A percentile compares a stretch with the other conserved stretches of the same genome.
Evolutionary conservation across 2,113 vertebrate species (phyloP).

Genomic region (Ahaetulla prasina): DNA sequence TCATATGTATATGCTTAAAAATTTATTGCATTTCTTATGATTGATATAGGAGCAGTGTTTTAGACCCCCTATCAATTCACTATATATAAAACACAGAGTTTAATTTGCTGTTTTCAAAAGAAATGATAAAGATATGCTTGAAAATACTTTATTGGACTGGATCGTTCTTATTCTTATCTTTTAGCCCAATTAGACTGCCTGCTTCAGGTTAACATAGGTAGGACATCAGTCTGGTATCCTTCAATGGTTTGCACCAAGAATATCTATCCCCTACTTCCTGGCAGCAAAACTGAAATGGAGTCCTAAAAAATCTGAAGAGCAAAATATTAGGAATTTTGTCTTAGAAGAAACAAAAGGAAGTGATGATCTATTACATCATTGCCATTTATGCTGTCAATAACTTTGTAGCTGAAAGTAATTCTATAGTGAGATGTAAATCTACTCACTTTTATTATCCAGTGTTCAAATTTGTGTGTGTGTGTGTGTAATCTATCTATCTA

Average conservation of each 20-base stretch:
- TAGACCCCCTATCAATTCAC: background rate
- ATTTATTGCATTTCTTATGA: background rate
- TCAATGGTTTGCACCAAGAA: background rate
- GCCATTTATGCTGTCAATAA: background rate
- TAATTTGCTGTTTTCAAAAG: background rate
- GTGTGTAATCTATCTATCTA: too few relatives aligned
- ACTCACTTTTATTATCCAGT: background rate
- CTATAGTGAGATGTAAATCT: background rate
- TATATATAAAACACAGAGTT: background rate
- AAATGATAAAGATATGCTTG: background rate
- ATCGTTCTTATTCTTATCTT: background rate
- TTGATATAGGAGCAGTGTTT: background rate
- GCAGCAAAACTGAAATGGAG: background rate
- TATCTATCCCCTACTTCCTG: background rate
- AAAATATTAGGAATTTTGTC: background rate
- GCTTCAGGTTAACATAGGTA: background rate
- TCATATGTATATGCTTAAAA: background rate
- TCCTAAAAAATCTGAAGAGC: background rate
- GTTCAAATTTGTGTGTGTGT: background rate
- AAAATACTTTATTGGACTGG: background rate
- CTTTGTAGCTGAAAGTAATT: background rate
- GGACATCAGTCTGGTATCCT: background rate
- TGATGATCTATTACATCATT: background rate
- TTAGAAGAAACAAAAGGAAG: background rate
- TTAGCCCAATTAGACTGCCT: background rate